Percentiles rank a stretch among this genome's conserved stretches.
Conservation (phyloP, 2,888 invertebrate species). For the Malthinus flaveolus region DNA sequence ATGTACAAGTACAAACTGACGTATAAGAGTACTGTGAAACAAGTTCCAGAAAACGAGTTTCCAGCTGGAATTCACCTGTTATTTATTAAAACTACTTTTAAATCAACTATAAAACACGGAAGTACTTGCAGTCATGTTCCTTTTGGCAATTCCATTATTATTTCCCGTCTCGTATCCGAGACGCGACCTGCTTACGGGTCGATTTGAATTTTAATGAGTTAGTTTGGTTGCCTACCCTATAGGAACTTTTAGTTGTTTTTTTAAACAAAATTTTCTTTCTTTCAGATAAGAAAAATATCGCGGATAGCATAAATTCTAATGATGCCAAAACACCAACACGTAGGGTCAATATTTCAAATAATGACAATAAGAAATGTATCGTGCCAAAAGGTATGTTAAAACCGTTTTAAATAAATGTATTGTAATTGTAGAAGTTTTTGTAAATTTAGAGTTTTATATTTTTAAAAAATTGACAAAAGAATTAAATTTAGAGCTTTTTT, state of each 20-base stretch:
- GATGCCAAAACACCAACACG: constrained; percentile 37
- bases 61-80: constrained; percentile 37
- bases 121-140: constrained; percentile 8
- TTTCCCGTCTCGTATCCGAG: neutral
- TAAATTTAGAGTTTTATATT: too few species aligned
- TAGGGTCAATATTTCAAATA: constrained; percentile 37
- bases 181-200: neutral
- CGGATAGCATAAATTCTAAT: constrained; percentile 32
- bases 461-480: too few species aligned
- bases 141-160: constrained; percentile 1
- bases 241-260: neutral
- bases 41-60: constrained; percentile 15
- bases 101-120: constrained; percentile 20
- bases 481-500: too few species aligned
- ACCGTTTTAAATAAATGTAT: neutral
- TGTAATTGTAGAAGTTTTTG: too few species aligned
- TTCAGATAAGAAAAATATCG: constrained; percentile 42
- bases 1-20: too few species aligned
- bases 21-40: neutral
- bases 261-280: neutral
- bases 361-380: constrained; percentile 45
- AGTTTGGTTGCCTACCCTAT: neutral
- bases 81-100: constrained; percentile 20
- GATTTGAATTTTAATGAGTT: neutral
- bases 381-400: constrained; percentile 36